Evolutionary conservation across 2,888 invertebrate species (phyloP), one percentile per base, ranked within the genome.

Genomic region (Tenthredo notha): DNA sequence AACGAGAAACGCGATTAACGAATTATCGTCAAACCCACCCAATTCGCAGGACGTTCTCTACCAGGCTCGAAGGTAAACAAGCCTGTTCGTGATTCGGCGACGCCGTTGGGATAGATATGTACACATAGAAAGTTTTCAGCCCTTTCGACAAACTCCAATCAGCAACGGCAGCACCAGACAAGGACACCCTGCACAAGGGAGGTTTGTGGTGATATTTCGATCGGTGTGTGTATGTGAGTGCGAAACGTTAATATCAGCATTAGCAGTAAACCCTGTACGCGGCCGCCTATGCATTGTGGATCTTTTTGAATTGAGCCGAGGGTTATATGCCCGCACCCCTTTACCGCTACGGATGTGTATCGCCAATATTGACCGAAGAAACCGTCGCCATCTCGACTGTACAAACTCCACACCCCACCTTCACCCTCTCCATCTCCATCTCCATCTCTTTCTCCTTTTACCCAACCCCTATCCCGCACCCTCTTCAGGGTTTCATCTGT

Each of bases 301-400:
- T 80, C 58, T 61, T 80, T 61, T 80, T 58, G 80, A 80, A 80
- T 61, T 5, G 37, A 40, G 61, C 37, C n/a, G 12, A 40, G 37
- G 12, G 18, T 50, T 77, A n/a, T 80, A n/a, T 25, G 25, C 37
- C 29, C 58, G 40, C 37, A 80, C 58, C 80, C 78, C 80, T 80
- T 80, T 61, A 37, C 80, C 80, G 61, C 40, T 37, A 29, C 58
- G 80, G 58, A 80, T 80, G 80, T 80, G 80, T 80, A 80, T 80
- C 80, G 80, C 80, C 58, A 80, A 80, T 80, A 80, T 80, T 80
- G 80, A 80, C 61, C 80, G 80, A 80, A 80, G 80, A 80, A 80
- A 50, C 80, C 80, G 80, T 80, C 80, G 80, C 37, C 80, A 80
- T 80, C 80, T 80, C 80, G 80, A 61, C 58, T 80, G 61, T 37